Evolutionary conservation across 2,113 vertebrate genomes (phyloP), one percentile per base, ranked within the genome.

Genomic region (Chaetodon trifascialis): DNA sequence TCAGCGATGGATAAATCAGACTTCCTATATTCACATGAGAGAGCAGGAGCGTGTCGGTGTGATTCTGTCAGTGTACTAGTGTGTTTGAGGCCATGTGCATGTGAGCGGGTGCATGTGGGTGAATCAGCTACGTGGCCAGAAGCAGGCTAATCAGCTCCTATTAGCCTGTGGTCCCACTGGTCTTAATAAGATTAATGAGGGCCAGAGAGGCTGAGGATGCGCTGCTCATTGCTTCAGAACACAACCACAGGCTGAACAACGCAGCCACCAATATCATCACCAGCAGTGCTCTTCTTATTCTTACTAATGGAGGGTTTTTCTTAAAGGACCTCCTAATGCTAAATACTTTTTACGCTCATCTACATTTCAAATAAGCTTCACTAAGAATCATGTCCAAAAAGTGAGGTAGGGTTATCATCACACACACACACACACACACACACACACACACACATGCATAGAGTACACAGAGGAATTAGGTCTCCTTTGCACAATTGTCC

Each of bases 121-220:
- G 85, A 87, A 89, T 72, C 70, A 84, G 51, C 55, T 83, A 84
- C 80, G 76, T 82, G 44, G 80, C 87, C 93, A 89, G 88, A 66
- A 67, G 47, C 90, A 56, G 79, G 79, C 75, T 90, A 85, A 94
- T 95, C 89, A 92, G 75, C 69, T 90, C 83, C 87, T 78, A 91
- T 92, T 92, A 94, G 89, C 84, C 83, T 62, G 64, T 80, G 82
- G 74, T 85, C 83, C 76, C 85, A 89, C 81, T 90, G 86, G 78
- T 81, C 77, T 76, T 92, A 94, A 94, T 92, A 73, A 76, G 89
- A 94, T 93, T 87, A 93, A 93, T 92, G 85, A 89, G 59, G 79
- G 76, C 65, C 81, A 71, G 84, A 79, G 84, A 86, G 87, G 83
- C 67, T 47, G 80, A 73, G 79, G 75, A 85, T 80, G 73, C 58